Percentiles rank a stretch among this genome's conserved stretches.
Conservation (phyloP, 1,140 invertebrate genomes). For the Phortica variegata region DNA sequence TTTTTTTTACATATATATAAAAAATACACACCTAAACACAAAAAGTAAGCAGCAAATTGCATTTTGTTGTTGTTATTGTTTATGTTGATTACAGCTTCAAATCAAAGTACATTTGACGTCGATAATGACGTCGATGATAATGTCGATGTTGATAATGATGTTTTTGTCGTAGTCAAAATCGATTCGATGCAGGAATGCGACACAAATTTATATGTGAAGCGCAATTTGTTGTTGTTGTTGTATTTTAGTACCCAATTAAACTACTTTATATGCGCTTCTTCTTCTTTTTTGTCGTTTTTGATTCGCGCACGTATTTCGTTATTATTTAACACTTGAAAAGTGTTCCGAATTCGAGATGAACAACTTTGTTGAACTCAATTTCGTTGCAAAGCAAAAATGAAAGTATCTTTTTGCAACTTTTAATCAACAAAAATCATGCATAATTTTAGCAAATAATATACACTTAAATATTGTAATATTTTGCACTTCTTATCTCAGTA, state of each 20-base stretch:
- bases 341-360: no score
- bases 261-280: slow-evolving; percentile 14
- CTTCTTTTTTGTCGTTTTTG: slow-evolving; percentile 13
- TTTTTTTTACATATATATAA: slow-evolving; percentile 1
- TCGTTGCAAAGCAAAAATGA: slow-evolving; percentile 2
- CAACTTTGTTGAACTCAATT: no score
- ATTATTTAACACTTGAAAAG: no score
- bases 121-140: no score
- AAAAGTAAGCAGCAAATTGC: slow-evolving; percentile 33
- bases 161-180: slow-evolving; percentile 19
- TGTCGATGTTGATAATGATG: no score
- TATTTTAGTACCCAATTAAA: slow-evolving; percentile 23
- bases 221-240: slow-evolving; percentile 19
- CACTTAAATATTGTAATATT: slow-evolving; percentile 38
- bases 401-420: slow-evolving; percentile 13
- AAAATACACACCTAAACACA: slow-evolving; percentile 40
- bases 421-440: slow-evolving; percentile 18
- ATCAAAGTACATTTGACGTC: slow-evolving; percentile 6
- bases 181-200: not conserved
- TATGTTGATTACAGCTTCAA: slow-evolving; percentile 7
- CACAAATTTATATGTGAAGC: not conserved
- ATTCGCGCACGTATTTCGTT: no score
- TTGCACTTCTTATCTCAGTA: slow-evolving; percentile 13
- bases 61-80: slow-evolving; percentile 22
- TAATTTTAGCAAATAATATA: no score